Conservation (phyloP, 2,113 vertebrate genomes). For the Protobothrops flavoviridis region DNA sequence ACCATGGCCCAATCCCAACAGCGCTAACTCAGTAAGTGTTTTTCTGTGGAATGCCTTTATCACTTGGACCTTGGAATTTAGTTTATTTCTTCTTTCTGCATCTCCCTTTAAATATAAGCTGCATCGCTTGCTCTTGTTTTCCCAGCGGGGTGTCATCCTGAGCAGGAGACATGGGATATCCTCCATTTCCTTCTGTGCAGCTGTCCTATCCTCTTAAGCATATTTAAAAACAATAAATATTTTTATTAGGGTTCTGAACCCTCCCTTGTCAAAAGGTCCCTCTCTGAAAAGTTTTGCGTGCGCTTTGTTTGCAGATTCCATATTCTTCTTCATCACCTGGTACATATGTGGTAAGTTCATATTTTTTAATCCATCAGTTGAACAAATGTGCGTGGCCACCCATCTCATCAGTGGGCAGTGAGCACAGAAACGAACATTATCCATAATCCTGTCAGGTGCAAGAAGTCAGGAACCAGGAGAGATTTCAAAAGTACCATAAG, state of each 20-base stretch:
- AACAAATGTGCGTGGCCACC: not conserved
- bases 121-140: not conserved
- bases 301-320: constrained; percentile 82
- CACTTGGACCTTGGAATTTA: not conserved
- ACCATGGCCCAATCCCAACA: constrained; percentile 98
- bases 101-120: not conserved
- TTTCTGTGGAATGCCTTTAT: not conserved
- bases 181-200: not conserved
- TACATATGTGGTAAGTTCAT: constrained; percentile 91
- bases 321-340: constrained; percentile 98
- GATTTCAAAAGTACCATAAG: not conserved
- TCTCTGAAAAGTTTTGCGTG: not conserved
- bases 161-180: not conserved
- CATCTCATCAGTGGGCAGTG: not conserved
- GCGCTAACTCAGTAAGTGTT: constrained; percentile 93
- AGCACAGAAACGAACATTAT: not conserved
- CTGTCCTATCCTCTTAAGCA: not conserved
- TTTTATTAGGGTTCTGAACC: not conserved
- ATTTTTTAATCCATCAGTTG: not conserved
- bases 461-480: not conserved
- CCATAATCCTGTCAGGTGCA: not conserved
- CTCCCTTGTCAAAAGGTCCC: not conserved
- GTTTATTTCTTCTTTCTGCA: not conserved
- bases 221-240: not conserved
- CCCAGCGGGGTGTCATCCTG: not conserved